Percentiles rank a stretch among this genome's conserved stretches.
These are phyloP conservation scores for Orthonychiurus folsomi DNA, from an alignment of 2,888 invertebrate genomes.

Conservation along the genomic window DNA sequence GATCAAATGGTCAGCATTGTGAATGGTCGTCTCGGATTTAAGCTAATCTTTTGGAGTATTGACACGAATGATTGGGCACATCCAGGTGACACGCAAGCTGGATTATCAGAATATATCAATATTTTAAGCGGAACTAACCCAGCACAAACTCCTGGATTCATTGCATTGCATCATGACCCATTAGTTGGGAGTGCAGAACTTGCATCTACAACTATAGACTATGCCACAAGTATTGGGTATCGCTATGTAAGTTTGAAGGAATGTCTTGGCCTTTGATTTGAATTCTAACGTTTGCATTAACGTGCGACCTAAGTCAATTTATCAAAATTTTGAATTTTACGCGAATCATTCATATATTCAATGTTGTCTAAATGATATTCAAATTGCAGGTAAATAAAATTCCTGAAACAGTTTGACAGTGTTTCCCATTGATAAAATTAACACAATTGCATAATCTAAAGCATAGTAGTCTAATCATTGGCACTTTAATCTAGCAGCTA, in stretches of 20 bases:
- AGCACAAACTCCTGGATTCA: conserved; percentile 8
- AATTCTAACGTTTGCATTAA: no score
- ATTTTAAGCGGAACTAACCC: conserved; percentile 4
- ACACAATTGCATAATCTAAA: no score
- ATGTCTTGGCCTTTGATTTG: conserved; percentile 12
- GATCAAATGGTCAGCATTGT: conserved; percentile 12
- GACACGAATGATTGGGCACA: conserved; percentile 20
- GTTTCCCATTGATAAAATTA: no score
- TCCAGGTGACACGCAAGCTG: conserved; percentile 6
- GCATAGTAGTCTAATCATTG: no score
- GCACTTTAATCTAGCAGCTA: no score
- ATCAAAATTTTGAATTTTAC: no score
- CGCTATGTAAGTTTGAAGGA: conserved; percentile 11
- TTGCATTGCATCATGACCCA: conserved; percentile 15
- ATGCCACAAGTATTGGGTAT: conserved; percentile 4
- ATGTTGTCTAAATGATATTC: no score
- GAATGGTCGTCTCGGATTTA: conserved; percentile 12
- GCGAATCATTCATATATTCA: no score
- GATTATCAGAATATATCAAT: conserved; percentile 9
- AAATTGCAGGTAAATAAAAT: no score
- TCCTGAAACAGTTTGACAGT: no score
- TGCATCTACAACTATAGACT: conserved; percentile 7
- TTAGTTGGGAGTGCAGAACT: neutral
- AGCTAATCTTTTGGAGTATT: conserved; percentile 18
- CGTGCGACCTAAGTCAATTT: no score